These are phyloP conservation scores for Drosophila bocki DNA, from an alignment of 1,140 invertebrate genomes.

Conservation along the genomic window DNA sequence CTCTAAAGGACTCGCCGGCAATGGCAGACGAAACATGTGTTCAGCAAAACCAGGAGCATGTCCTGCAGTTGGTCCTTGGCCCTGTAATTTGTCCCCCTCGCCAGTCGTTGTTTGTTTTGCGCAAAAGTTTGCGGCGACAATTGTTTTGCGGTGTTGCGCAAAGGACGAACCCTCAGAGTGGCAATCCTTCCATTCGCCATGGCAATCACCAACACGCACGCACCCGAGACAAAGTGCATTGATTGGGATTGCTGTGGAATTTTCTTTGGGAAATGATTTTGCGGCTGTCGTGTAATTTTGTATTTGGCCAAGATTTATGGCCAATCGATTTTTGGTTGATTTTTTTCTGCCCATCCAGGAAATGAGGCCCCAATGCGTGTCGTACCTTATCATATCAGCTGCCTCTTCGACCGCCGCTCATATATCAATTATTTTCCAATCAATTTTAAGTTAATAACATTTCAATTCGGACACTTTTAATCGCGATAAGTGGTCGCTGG, in stretches of 20 bases:
- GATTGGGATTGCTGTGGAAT: slow-evolving; percentile 40
- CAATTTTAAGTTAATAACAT: slow-evolving; percentile 68
- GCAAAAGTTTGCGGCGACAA: slow-evolving; percentile 75
- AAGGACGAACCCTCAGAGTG: slow-evolving; percentile 12
- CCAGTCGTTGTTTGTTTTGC: slow-evolving; percentile 60
- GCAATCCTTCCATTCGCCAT: slow-evolving; percentile 8
- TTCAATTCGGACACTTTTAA: slow-evolving; percentile 53
- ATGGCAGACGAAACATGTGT: slow-evolving; percentile 45
- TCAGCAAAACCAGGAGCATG: slow-evolving; percentile 56
- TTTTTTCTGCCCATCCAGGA: background rate
- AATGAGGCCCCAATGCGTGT: slow-evolving; percentile 20
- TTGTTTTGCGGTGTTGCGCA: slow-evolving; percentile 63
- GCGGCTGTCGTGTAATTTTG: slow-evolving; percentile 32
- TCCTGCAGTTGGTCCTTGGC: slow-evolving; percentile 34
- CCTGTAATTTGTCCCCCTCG: slow-evolving; percentile 66
- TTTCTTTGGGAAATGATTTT: slow-evolving; percentile 49
- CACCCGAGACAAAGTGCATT: slow-evolving; percentile 28
- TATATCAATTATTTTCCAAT: slow-evolving; percentile 72
- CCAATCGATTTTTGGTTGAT: slow-evolving; percentile 23
- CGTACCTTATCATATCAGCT: slow-evolving; percentile 57
- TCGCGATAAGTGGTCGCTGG: slow-evolving; percentile 53
- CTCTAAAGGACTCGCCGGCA: slow-evolving; percentile 16
- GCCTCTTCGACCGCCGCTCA: slow-evolving; percentile 15
- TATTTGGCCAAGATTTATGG: slow-evolving; percentile 44
- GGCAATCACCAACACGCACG: slow-evolving; percentile 38